These are phyloP conservation scores for Marisa cornuarietis DNA, from an alignment of 1,140 invertebrate genomes.

Conservation along the genomic window DNA sequence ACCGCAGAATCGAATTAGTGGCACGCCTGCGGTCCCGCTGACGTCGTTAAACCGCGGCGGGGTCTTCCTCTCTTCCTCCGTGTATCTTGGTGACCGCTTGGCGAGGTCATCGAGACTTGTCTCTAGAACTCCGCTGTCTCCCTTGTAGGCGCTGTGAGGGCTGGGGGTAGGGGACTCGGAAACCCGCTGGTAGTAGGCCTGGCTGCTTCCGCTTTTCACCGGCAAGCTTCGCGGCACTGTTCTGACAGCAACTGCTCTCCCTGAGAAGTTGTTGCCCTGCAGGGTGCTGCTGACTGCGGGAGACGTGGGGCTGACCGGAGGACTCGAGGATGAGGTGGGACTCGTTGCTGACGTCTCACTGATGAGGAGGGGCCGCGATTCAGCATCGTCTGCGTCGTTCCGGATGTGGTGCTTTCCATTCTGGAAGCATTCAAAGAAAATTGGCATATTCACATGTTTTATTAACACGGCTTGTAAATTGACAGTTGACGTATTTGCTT, in stretches of 20 bases:
- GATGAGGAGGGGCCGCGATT: conserved; percentile 7
- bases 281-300: not conserved
- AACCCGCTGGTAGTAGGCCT: not conserved
- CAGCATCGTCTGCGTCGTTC: conserved; percentile 2
- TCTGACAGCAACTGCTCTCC: not conserved
- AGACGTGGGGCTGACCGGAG: conserved; percentile 16
- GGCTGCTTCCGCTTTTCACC: not conserved
- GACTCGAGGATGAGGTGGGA: not conserved
- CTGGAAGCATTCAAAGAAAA: too few relatives aligned
- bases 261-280: not conserved
- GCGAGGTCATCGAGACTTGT: not conserved
- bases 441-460: too few relatives aligned
- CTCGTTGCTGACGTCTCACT: conserved; percentile 11
- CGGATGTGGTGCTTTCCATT: too few relatives aligned
- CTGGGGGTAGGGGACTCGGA: conserved; percentile 1
- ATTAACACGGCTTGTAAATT: too few relatives aligned
- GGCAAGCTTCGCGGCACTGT: not conserved
- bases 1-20: conserved; percentile 15
- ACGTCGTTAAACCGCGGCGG: not conserved
- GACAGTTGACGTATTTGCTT: too few relatives aligned
- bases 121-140: not conserved
- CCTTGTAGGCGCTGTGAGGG: not conserved
- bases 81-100: not conserved
- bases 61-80: not conserved
- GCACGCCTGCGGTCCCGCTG: not conserved